Evolutionary conservation across 2,888 invertebrate species (phyloP), one percentile per base, ranked within the genome.

Genomic region (Corbicula japonica): DNA sequence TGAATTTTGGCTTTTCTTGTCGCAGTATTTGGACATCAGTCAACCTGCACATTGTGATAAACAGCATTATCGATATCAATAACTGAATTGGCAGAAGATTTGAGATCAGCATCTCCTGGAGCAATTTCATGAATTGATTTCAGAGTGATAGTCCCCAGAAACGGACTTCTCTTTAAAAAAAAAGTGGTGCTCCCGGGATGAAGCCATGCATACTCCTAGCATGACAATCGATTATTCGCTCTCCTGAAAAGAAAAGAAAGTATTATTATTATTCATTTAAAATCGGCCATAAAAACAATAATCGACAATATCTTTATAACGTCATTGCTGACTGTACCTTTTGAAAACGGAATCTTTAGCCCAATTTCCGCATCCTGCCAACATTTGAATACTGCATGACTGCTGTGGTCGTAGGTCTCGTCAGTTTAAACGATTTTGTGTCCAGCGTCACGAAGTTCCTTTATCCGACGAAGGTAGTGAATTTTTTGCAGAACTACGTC

Each of bases 171-270:
- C 56, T 28, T 69, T 38, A 21, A 65, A 65, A 10, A n/a, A 65
- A 15, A 15, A 48, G 48, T 5, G 18, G 23, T 21, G 50, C 48
- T 48, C 48, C 48, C 2, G 65, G 54, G 4, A 58, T 35, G n/a
- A 69, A 66, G 21, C 58, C 60, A 6, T n/a, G 12, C n/a, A 10
- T 41, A 1, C 23, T n/a, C 1, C 69, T 60, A 60, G 69, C 69
- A 60, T 69, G 58, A 32, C 58, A 8, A 21, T 46, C 35, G 32
- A 69, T 69, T 54, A 66, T 66, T 58, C 35, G 8, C 10, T 66
- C 54, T 21, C 66, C 34, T 32, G 4, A 32, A 6, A 56, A 15
- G 10, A 6, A 28, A 30, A 30, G 8, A 15, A 50, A 8, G n/a
- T 15, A 15, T 15, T 38, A 38, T 18, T 18, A 38, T 18, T 8